phyloP scores from a whole-genome alignment of 2,888 invertebrate genomes.

The Himalopsyche kuldschensis region DNA sequence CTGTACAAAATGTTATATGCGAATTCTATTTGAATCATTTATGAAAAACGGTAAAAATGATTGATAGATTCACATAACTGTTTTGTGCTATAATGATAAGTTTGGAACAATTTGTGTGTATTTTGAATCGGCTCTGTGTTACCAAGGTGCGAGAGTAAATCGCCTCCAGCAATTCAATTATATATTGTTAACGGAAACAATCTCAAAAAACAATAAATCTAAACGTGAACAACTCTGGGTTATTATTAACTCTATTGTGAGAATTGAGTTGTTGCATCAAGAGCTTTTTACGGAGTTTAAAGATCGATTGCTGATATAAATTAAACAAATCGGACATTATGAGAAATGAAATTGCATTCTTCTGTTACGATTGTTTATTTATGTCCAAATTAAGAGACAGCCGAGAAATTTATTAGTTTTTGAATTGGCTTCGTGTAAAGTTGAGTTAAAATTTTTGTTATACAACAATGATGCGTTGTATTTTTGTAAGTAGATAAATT shows the following conservation, averaged over 20 bases:
- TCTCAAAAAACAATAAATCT: conserved; percentile 33
- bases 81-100: too few species aligned
- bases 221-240: neutral
- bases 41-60: too few species aligned
- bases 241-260: neutral
- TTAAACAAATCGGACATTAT: neutral
- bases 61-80: too few species aligned
- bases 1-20: too few species aligned
- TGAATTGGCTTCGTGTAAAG: neutral
- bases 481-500: neutral
- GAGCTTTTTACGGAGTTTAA: neutral
- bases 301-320: neutral
- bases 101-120: neutral
- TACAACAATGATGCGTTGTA: neutral
- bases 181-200: conserved; percentile 34
- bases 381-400: neutral
- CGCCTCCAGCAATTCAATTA: conserved; percentile 25
- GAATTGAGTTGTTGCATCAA: neutral
- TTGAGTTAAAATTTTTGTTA: neutral
- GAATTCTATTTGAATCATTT: too few species aligned
- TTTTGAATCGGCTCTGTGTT: neutral
- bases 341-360: neutral
- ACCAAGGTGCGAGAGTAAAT: neutral
- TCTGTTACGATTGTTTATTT: neutral
- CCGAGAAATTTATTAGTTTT: neutral